Conservation (phyloP, 2,888 invertebrate species). For the Smittia aterrima region DNA sequence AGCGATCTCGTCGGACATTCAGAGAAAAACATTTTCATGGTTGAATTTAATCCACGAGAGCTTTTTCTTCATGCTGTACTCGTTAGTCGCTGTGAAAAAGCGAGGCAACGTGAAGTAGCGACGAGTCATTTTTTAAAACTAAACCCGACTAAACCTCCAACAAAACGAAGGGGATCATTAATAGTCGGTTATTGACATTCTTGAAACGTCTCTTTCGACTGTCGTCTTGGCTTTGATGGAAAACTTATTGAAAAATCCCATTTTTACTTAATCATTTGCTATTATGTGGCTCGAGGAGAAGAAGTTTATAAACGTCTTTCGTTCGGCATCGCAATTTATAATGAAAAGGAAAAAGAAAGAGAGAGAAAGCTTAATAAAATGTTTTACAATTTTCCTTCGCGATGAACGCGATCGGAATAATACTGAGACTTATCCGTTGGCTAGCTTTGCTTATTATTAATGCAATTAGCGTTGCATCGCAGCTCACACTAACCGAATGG, state of each 20-base stretch:
- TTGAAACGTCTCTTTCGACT: background rate
- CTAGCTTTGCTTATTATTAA: background rate
- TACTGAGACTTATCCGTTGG: background rate
- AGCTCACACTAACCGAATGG: background rate
- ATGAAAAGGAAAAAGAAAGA: background rate
- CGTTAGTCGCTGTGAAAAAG: background rate
- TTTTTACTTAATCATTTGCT: slow-evolving; percentile 28
- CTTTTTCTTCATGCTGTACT: background rate
- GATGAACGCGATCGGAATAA: slow-evolving; percentile 1
- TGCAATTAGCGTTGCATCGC: slow-evolving; percentile 12
- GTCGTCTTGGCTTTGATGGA: background rate
- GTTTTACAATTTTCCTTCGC: background rate
- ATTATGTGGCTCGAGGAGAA: background rate
- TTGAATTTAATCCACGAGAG: background rate
- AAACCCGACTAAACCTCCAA: slow-evolving; percentile 5
- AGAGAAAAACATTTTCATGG: background rate
- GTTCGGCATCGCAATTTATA: background rate
- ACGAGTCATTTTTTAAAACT: slow-evolving; percentile 21
- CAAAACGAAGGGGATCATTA: slow-evolving; percentile 9
- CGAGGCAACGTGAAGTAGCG: background rate
- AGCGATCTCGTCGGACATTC: background rate
- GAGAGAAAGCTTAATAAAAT: slow-evolving; percentile 7
- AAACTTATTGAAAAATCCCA: slow-evolving; percentile 27
- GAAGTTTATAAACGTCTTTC: slow-evolving; percentile 13
- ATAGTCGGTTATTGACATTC: slow-evolving; percentile 24